Conservation (phyloP, 2,113 vertebrate genomes). For the Regulus satrapa region DNA sequence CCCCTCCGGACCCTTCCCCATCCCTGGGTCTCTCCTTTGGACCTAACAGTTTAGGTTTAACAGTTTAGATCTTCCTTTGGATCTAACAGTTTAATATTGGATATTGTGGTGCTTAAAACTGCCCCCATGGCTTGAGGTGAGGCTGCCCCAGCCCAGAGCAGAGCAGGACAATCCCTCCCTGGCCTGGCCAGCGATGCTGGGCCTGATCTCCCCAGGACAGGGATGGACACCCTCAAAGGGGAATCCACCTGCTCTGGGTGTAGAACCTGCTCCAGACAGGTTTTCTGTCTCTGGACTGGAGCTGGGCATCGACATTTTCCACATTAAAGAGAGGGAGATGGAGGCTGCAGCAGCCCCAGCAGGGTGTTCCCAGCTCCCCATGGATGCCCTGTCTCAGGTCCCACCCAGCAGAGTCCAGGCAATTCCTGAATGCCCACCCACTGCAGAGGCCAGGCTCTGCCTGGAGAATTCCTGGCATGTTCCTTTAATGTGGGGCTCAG, state of each 20-base stretch:
- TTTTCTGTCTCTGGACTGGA: background rate
- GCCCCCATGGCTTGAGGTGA: background rate
- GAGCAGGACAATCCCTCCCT: background rate
- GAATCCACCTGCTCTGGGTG: background rate
- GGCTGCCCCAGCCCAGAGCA: background rate
- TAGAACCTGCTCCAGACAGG: background rate
- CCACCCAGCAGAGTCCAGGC: fast-evolving
- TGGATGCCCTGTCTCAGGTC: background rate
- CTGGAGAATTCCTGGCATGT: background rate
- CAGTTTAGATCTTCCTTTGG: too few species aligned
- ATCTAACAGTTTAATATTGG: too few species aligned
- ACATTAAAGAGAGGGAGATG: background rate
- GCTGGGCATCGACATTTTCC: too few species aligned
- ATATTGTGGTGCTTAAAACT: background rate
- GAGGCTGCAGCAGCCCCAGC: background rate
- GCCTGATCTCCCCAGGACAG: background rate
- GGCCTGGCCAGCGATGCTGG: background rate
- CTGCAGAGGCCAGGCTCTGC: background rate
- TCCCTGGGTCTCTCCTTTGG: background rate
- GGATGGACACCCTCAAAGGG: background rate
- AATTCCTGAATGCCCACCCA: background rate
- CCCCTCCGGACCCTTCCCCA: background rate
- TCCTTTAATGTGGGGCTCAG: background rate
- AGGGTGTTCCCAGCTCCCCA: background rate
- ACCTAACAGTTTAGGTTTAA: too few species aligned